These are phyloP conservation scores for Urosaurus nigricauda DNA, from an alignment of 2,797 vertebrate genomes.

Conservation along the genomic window DNA sequence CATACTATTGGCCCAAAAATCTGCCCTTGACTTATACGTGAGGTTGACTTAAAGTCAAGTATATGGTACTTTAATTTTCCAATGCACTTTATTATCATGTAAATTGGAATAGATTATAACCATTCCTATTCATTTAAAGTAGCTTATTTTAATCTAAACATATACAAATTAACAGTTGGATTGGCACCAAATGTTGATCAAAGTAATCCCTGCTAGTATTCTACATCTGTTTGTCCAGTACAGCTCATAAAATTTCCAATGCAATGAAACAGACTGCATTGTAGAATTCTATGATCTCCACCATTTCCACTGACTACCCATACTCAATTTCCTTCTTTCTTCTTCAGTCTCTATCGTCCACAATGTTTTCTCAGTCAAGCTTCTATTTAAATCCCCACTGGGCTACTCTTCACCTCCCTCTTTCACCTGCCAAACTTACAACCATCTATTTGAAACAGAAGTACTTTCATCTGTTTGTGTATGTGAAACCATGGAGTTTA, in stretches of 20 bases:
- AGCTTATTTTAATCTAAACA: neutral
- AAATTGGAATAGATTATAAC: neutral
- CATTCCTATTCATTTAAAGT: neutral
- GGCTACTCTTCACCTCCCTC: neutral
- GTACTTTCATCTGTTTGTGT: neutral
- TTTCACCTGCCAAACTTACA: neutral
- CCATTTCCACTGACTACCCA: neutral
- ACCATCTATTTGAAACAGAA: neutral
- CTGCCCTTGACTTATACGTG: no score
- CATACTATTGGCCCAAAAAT: no score
- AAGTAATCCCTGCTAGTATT: neutral
- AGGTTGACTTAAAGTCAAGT: no score
- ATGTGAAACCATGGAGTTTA: neutral
- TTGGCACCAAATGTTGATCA: neutral
- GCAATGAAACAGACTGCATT: neutral
- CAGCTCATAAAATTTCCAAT: neutral
- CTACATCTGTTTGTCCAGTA: neutral
- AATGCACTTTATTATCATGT: neutral
- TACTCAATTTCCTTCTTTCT: neutral
- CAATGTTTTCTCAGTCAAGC: neutral
- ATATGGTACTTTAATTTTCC: neutral
- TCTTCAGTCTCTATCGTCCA: neutral
- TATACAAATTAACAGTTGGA: neutral
- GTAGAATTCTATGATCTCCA: neutral
- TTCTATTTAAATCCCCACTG: neutral